phyloP scores from a whole-genome alignment of 2,113 vertebrate species.

The Ardeotis arabs region DNA sequence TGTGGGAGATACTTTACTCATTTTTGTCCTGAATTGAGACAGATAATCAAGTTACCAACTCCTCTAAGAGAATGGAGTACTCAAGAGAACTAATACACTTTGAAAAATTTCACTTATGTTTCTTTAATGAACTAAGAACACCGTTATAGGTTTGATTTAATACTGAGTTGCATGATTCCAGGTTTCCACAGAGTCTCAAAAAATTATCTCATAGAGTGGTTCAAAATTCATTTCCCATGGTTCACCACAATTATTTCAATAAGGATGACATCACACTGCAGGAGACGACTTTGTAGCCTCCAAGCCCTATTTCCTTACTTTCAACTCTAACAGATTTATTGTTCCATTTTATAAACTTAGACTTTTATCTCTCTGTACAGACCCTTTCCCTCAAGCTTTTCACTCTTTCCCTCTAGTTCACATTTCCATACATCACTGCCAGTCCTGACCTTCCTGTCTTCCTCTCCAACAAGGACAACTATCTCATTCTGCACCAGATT shows the following conservation, averaged over 20 bases:
- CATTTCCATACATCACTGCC: not conserved
- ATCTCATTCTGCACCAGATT: not conserved
- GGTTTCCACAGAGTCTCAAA: not conserved
- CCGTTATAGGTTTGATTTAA: not conserved
- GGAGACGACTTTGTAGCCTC: not conserved
- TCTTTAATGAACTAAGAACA: not conserved
- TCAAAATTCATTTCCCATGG: not conserved
- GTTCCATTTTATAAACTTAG: not conserved
- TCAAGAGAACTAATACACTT: not conserved
- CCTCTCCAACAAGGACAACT: not conserved
- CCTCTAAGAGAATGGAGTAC: not conserved
- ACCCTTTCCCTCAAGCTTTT: not conserved
- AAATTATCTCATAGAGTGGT: not conserved
- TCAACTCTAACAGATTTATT: not conserved
- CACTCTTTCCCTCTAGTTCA: not conserved
- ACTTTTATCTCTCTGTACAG: not conserved
- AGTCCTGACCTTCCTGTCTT: not conserved
- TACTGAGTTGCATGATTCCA: not conserved
- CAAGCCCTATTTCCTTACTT: not conserved
- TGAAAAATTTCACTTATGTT: not conserved
- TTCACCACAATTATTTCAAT: not conserved
- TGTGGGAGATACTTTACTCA: not conserved
- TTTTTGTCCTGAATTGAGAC: not conserved
- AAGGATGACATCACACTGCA: not conserved
- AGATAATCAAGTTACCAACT: not conserved